A percentile compares a stretch with the other conserved stretches of the same genome.
phyloP scores from a whole-genome alignment of 2,888 invertebrate genomes.

The Dorcus hopei region DNA sequence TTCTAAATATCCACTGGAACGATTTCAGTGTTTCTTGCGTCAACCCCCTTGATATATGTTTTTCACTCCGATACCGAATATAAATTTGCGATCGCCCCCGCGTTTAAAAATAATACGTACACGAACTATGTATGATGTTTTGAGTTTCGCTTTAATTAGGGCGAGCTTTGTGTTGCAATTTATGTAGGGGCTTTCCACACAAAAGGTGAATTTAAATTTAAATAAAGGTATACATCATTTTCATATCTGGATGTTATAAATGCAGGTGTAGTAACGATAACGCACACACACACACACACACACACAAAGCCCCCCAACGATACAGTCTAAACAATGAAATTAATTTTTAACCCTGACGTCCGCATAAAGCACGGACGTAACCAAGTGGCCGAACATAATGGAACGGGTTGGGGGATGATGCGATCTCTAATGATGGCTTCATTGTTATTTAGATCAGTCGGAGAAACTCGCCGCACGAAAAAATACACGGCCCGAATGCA shows the following conservation, averaged over 20 bases:
- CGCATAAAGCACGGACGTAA: constrained; percentile 1
- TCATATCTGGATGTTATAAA: too few relatives aligned
- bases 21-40: background rate
- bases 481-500: background rate
- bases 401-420: background rate
- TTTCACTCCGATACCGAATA: background rate
- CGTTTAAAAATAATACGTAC: too few relatives aligned
- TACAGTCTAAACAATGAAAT: too few relatives aligned
- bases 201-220: too few relatives aligned
- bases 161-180: too few relatives aligned
- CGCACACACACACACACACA: too few relatives aligned
- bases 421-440: constrained; percentile 4
- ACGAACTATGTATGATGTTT: too few relatives aligned
- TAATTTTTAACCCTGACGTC: constrained; percentile 1
- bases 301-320: too few relatives aligned
- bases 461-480: constrained; percentile 3
- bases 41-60: background rate
- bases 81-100: background rate
- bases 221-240: too few relatives aligned
- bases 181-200: too few relatives aligned
- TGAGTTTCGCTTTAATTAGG: too few relatives aligned
- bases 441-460: constrained; percentile 13
- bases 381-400: constrained; percentile 6
- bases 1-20: background rate
- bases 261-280: too few relatives aligned